Evolutionary conservation across 1,140 invertebrate genomes (phyloP), one percentile per base, ranked within the genome.

Genomic region (Pinna nobilis): DNA sequence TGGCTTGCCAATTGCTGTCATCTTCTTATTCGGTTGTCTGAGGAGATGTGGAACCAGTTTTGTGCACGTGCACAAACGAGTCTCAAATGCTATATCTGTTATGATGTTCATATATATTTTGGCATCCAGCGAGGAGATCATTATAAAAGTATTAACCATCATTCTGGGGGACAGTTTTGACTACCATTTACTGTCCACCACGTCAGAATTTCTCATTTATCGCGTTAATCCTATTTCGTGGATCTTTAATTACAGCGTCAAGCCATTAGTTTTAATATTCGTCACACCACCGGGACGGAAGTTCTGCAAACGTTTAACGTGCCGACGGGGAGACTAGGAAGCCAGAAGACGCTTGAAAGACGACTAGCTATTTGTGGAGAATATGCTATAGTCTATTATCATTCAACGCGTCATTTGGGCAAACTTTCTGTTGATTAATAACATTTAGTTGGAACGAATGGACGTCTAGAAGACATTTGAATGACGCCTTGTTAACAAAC

Each of bases 161-260:
- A n/a, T n/a, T n/a, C n/a, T 59, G 55, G 55, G 32, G 55, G 33
- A 20, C 55, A 3, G 2, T 35, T 33, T 59, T 59, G 37, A 30
- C 55, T 5, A 33, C 33, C 30, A 59, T 35, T n/a, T 35, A n/a
- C 55, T 59, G 3, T 35, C 55, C 2, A 59, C 55, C 7, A 35
- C 55, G 13, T 59, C 55, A 6, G 55, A 59, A 33, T 59, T 59
- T 20, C 33, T 15, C 33, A 59, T 59, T 20, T 59, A 35, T n/a
- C 15, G 55, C 30, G 23, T 59, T 33, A 59, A 59, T n/a, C 55
- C 32, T 20, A n/a, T 59, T 15, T 33, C 55, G 3, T 59, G 55
- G 55, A 59, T 59, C 30, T 35, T 59, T 15, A 59, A 59, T 35
- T 59, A 35, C 37, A 59, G 55, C 30, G 37, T 59, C 3, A 59